phyloP scores from a whole-genome alignment of 2,888 invertebrate species.

The Alitta virens region DNA sequence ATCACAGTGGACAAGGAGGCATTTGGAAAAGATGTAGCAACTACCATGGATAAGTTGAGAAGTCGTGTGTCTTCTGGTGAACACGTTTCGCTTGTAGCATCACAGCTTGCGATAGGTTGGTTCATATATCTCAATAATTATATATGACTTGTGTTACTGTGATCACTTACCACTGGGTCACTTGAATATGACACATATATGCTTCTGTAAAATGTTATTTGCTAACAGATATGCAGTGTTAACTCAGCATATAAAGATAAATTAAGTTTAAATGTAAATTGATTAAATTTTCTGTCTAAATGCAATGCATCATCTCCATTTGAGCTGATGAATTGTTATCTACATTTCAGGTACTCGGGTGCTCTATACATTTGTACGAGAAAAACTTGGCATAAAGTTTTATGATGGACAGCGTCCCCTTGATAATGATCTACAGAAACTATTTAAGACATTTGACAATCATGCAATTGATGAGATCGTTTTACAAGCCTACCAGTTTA shows the following conservation, averaged over 20 bases:
- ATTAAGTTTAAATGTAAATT: too few species aligned
- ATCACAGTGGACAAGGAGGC: slow-evolving; percentile 2
- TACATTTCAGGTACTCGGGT: slow-evolving; percentile 21
- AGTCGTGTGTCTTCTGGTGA: neutral
- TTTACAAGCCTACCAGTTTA: neutral
- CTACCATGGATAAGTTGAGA: slow-evolving; percentile 2
- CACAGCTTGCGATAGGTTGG: slow-evolving; percentile 8
- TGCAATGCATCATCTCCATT: too few species aligned
- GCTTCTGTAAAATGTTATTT: too few species aligned
- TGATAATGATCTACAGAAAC: slow-evolving; percentile 19
- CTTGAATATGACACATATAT: too few species aligned
- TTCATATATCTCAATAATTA: neutral
- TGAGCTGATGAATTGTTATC: too few species aligned
- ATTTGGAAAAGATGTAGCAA: neutral
- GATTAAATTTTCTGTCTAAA: too few species aligned
- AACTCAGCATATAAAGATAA: too few species aligned
- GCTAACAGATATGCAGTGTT: too few species aligned
- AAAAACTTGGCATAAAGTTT: slow-evolving; percentile 19
- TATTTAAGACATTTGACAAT: neutral
- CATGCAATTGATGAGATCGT: neutral
- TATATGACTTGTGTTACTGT: too few species aligned
- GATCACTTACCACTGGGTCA: too few species aligned
- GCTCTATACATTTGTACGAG: slow-evolving; percentile 20
- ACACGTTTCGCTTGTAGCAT: slow-evolving; percentile 8
- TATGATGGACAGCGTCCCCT: slow-evolving; percentile 17